A percentile compares a stretch with the other conserved stretches of the same genome.
These are phyloP conservation scores for Drosophila pseudotakahashii DNA, from an alignment of 2,888 invertebrate genomes.

Conservation along the genomic window DNA sequence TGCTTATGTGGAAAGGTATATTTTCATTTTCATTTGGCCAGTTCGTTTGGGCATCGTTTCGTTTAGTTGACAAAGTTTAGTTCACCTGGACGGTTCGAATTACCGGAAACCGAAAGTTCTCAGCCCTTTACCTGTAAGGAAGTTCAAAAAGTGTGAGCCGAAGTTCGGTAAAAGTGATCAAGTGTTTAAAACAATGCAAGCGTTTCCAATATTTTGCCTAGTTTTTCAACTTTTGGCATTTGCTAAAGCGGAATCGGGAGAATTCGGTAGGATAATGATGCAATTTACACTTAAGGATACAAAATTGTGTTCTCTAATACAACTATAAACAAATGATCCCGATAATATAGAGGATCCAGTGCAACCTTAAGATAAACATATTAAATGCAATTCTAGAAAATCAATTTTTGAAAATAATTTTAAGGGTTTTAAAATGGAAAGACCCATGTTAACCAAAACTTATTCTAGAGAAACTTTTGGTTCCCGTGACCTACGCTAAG, in stretches of 20 bases:
- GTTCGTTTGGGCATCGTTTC: slow-evolving; percentile 22
- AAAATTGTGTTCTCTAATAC: too few relatives aligned
- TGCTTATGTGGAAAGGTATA: slow-evolving; percentile 7
- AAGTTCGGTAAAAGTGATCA: slow-evolving; percentile 6
- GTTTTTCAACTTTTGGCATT: slow-evolving; percentile 48
- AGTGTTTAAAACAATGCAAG: slow-evolving; percentile 50
- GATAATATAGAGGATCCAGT: neutral
- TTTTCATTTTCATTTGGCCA: slow-evolving; percentile 66
- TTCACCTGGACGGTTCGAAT: slow-evolving; percentile 58
- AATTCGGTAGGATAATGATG: slow-evolving; percentile 70
- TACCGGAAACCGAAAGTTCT: slow-evolving; percentile 44
- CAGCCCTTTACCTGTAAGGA: neutral
- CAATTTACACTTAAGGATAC: neutral
- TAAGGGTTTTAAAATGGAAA: neutral
- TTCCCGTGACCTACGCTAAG: slow-evolving; percentile 39
- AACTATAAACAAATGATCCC: neutral
- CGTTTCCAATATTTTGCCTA: slow-evolving; percentile 40
- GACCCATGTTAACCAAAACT: neutral
- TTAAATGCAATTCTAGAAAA: too few relatives aligned
- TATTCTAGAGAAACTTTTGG: slow-evolving; percentile 57
- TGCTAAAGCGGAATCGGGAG: slow-evolving; percentile 63
- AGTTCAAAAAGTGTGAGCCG: neutral
- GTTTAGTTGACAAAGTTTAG: slow-evolving; percentile 59
- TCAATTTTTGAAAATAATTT: neutral
- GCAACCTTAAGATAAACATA: too few relatives aligned